Conservation (phyloP, 2,888 invertebrate species). For the Spilarctia lutea region DNA sequence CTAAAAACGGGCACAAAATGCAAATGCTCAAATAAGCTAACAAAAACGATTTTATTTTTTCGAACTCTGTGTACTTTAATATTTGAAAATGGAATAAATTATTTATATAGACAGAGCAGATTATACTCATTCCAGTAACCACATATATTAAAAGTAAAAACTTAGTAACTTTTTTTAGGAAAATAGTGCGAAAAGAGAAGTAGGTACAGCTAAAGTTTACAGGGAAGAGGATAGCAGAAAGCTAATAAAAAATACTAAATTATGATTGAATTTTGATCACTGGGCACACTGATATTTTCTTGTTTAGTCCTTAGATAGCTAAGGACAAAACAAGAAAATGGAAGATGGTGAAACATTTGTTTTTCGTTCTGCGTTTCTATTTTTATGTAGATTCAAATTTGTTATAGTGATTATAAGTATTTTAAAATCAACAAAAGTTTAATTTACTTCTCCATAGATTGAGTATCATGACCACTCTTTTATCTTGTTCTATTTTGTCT, state of each 20-base stretch:
- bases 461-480: not conserved
- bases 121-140: too few species aligned
- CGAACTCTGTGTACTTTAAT: not conserved
- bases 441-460: not conserved
- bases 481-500: not conserved
- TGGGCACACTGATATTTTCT: too few species aligned
- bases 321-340: not conserved
- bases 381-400: not conserved
- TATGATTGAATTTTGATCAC: too few species aligned
- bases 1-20: not conserved
- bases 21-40: not conserved
- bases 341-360: not conserved
- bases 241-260: too few species aligned
- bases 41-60: not conserved
- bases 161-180: too few species aligned
- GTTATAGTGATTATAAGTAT: not conserved
- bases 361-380: not conserved
- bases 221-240: too few species aligned
- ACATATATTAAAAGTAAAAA: not conserved
- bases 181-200: too few species aligned
- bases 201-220: too few species aligned
- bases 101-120: not conserved
- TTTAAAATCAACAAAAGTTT: not conserved
- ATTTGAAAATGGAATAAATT: not conserved
- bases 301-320: not conserved